Evolutionary conservation across 1,140 invertebrate species (phyloP).

Genomic region (Heliconius himera): DNA sequence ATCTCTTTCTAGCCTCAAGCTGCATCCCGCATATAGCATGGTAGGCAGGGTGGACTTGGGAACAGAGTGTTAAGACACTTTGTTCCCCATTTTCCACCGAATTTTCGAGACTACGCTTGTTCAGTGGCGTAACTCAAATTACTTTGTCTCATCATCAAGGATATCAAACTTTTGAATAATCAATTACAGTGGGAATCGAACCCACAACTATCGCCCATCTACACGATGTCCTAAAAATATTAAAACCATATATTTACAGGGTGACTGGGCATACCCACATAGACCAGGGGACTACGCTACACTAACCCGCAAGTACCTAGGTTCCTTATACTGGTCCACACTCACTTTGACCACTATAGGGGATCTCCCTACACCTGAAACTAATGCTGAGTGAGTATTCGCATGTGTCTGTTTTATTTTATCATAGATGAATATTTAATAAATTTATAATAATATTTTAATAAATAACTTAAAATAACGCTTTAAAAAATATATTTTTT

Average conservation of each 20-base stretch:
- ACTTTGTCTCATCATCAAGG: too few relatives aligned
- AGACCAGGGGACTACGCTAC: slow-evolving; percentile 92
- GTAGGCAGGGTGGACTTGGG: too few relatives aligned
- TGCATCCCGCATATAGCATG: too few relatives aligned
- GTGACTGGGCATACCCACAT: slow-evolving; percentile 96
- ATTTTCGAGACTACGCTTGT: too few relatives aligned
- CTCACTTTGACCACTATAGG: slow-evolving; percentile 98
- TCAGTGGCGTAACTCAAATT: too few relatives aligned
- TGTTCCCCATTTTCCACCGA: too few relatives aligned
- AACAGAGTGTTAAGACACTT: too few relatives aligned
- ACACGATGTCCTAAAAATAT: not conserved
- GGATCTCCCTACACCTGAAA: slow-evolving; percentile 96
- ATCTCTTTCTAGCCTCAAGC: not conserved
- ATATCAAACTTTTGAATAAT: too few relatives aligned
- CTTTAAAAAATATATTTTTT: too few relatives aligned
- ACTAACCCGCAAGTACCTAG: slow-evolving; percentile 95
- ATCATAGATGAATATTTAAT: not conserved
- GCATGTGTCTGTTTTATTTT: slow-evolving; percentile 9
- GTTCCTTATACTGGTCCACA: slow-evolving; percentile 97
- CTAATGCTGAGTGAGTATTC: slow-evolving; percentile 95
- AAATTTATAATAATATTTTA: not conserved
- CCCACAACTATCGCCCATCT: too few relatives aligned
- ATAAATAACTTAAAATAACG: not conserved
- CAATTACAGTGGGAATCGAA: not conserved
- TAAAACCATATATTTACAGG: slow-evolving; percentile 71